Conservation (phyloP, 2,888 invertebrate species). For the Monoplex corrugatus region DNA sequence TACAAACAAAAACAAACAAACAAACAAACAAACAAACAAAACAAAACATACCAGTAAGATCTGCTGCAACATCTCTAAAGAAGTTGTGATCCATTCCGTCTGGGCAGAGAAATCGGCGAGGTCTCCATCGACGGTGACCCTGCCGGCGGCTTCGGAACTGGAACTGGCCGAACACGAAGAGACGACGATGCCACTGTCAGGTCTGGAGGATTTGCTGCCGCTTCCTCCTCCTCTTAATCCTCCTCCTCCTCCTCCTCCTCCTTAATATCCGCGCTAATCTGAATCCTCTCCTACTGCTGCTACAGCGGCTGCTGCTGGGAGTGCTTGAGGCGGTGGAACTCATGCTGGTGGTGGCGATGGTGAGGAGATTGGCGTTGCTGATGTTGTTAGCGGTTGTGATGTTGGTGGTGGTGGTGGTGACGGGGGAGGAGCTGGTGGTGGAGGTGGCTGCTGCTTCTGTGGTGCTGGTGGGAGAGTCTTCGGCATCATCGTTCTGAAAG, state of each 20-base stretch:
- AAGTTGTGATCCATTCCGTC: conserved; percentile 66
- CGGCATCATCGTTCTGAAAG: neutral
- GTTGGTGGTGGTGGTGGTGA: neutral
- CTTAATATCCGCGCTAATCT: no score
- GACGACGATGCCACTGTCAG: conserved; percentile 72
- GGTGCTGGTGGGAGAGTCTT: neutral
- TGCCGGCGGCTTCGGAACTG: conserved; percentile 65
- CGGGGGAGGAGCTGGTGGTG: neutral
- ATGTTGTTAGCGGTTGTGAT: neutral
- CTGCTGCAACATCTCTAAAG: conserved; percentile 68
- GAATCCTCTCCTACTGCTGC: conserved; percentile 30
- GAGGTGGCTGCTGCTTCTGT: neutral
- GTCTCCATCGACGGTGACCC: conserved; percentile 57
- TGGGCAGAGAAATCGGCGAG: conserved; percentile 57
- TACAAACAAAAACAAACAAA: no score
- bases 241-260: neutral
- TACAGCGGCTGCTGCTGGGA: conserved; percentile 8
- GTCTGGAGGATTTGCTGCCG: conserved; percentile 59
- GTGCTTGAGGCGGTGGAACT: neutral
- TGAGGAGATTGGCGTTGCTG: neutral
- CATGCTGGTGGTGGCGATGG: neutral
- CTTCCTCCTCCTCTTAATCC: neutral
- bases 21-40: neutral
- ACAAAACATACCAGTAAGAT: conserved; percentile 64
- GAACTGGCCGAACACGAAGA: conserved; percentile 68